Base-by-base conservation (phyloP, 2,113 vertebrate genomes). In the Ailurus styani region DNA sequence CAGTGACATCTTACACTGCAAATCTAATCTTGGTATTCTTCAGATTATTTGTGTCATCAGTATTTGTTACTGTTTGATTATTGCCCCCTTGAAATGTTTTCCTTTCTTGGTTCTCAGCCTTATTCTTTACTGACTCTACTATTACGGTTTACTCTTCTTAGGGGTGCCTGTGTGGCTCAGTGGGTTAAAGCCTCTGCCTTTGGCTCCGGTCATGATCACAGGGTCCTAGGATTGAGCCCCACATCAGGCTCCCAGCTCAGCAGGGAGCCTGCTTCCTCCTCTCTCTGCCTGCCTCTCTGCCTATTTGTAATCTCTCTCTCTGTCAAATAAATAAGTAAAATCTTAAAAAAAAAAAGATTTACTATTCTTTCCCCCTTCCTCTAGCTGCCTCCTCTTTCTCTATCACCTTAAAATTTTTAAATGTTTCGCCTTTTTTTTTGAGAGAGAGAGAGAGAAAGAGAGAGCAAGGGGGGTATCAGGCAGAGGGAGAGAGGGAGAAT, bases 1-100 rank as follows among this genome's bases (percentile, higher is more conserved):
- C 7, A 7, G 1, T 52, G 52, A 29, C 1, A 0, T 10, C 79
- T 45, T 20, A 21, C 5, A 40, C 3, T 40, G 45, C 11, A 55
- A 42, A 55, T 23, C 21, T n/a, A 54, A 17, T 23, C 57, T 70
- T 42, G 5, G 9, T 12, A 77, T 14, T 54, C n/a, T 68, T 31
- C 15, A 2, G 13, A 37, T 8, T 45, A 55, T 20, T 45, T 15
- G 14, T 8, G 21, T 54, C 7, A 13, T 8, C 50, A 54, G 55
- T 15, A 10, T 18, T 45, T 47, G 45, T 25, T 47, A 6, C 7
- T 8, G 17, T 34, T 34, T 62, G 6, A 17, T 5, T 14, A 45
- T 1, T 57, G 40, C 18, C 23, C 57, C 40, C 42, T 34, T 18
- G 15, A 66, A 40, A 88, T 42, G 40, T 21, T 66, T 29, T 73